Conservation (phyloP, 2,113 vertebrate species). For the Proteles cristata region DNA sequence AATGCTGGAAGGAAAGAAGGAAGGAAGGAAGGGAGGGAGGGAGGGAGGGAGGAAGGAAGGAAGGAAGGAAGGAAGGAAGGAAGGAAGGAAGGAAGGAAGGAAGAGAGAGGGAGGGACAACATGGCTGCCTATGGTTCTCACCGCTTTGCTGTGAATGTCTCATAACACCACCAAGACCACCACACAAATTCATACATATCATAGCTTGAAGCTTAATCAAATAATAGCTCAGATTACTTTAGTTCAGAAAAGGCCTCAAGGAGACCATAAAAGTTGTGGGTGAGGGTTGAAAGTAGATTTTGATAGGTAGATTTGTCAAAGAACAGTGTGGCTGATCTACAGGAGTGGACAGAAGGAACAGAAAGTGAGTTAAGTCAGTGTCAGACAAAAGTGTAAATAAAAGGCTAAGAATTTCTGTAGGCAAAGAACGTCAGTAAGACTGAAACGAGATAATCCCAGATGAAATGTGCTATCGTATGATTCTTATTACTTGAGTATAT, state of each 20-base stretch:
- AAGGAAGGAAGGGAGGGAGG: too few species aligned
- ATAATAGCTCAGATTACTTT: not conserved
- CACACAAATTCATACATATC: not conserved
- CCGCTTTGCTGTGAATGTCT: not conserved
- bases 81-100: not conserved
- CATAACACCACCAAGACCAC: not conserved
- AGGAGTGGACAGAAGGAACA: not conserved
- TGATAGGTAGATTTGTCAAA: not conserved
- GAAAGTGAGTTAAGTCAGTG: not conserved
- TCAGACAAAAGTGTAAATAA: not conserved
- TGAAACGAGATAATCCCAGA: not conserved
- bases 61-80: too few species aligned
- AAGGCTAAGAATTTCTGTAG: not conserved
- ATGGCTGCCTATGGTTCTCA: not conserved
- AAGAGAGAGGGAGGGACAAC: rapidly evolving
- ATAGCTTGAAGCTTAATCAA: not conserved
- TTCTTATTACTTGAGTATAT: not conserved
- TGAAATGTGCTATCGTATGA: not conserved
- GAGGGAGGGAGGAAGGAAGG: rapidly evolving
- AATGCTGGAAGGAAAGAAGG: not conserved
- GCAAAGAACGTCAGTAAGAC: not conserved
- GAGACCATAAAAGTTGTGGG: not conserved
- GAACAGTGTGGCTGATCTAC: not conserved
- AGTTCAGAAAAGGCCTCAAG: not conserved
- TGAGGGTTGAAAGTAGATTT: not conserved